Conservation (phyloP, 2,888 invertebrate genomes). For the Caenorhabditis parvicauda region DNA sequence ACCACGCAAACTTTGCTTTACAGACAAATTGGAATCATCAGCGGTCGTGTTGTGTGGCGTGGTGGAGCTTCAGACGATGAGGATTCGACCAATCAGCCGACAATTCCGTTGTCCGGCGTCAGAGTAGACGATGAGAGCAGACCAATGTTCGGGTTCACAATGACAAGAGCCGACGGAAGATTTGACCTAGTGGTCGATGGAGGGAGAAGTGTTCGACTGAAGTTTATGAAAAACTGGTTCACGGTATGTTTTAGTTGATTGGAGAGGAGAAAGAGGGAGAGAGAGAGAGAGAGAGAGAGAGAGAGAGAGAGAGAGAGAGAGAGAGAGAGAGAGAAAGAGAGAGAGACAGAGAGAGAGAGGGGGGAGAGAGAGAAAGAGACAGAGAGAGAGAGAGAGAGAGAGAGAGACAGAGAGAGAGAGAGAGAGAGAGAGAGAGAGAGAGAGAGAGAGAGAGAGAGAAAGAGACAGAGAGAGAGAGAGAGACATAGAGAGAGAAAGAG, state of each 20-base stretch:
- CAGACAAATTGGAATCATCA: slow-evolving; percentile 67
- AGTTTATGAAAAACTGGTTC: slow-evolving; percentile 25
- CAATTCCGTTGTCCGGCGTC: slow-evolving; percentile 91
- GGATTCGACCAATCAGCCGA: slow-evolving; percentile 69
- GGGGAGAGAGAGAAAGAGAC: too few species aligned
- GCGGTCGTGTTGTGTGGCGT: slow-evolving; percentile 81
- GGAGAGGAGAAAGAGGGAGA: too few species aligned
- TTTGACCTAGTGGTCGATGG: slow-evolving; percentile 98
- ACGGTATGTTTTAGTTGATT: slow-evolving; percentile 4
- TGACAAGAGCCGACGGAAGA: slow-evolving; percentile 69
- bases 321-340: too few species aligned
- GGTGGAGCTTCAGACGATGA: slow-evolving; percentile 5
- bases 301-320: too few species aligned
- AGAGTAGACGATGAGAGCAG: slow-evolving; percentile 91
- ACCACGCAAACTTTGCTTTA: neutral
- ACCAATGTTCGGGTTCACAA: slow-evolving; percentile 77
- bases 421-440: too few species aligned
- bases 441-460: too few species aligned
- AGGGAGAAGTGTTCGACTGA: slow-evolving; percentile 73
- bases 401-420: too few species aligned
- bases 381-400: too few species aligned
- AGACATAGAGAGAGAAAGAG: too few species aligned
- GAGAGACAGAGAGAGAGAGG: too few species aligned
- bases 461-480: neutral
- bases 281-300: too few species aligned